Base-by-base conservation (phyloP, 2,888 invertebrate species). In the Villa cingulata region DNA sequence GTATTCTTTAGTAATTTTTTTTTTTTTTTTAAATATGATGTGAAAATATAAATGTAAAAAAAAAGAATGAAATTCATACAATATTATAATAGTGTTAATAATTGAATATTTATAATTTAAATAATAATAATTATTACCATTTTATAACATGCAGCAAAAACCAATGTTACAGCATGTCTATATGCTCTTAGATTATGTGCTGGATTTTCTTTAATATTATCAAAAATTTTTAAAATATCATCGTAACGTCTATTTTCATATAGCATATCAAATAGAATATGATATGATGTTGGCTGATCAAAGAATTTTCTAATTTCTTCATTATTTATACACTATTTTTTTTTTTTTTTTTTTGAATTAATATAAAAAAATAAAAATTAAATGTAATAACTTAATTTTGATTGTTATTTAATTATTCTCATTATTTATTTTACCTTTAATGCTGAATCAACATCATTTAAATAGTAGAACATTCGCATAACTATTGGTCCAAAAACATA, bases 401-500 rank as follows among this genome's bases (percentile, higher is more conserved):
- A 32, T 32, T 32, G 12, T 29, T 23, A 6, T 23, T 23, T 23
- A n/a, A 23, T 7, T 7, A 23, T 7, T 23, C 23, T 23, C n/a
- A n/a, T n/a, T n/a, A n/a, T n/a, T n/a, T n/a, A n/a, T n/a, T 48
- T 57, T 63, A 78, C 75, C 62, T 76, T 56, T 15, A 81, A 60
- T 14, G 87, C 87, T 52, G 77, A 66, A 38, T 78, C 73, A 2
- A 82, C 78, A 58, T 81, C 76, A 62, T 85, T 78, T 36, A 85
- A 65, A 56, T 75, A 71, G 62, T 87, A 72, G 50, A 82, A 81
- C 73, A 85, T 75, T 57, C 89, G 73, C 86, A 89, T 86, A 0
- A 83, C 74, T 15, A 88, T 81, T 5, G 89, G 86, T 0, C 89
- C 89, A 74, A 89, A 88, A 6, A 80, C 62, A 65, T 79, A 89